A percentile compares a stretch with the other conserved stretches of the same genome.
Conservation (phyloP, 2,113 vertebrate genomes). For the Oostethus manadensis region DNA sequence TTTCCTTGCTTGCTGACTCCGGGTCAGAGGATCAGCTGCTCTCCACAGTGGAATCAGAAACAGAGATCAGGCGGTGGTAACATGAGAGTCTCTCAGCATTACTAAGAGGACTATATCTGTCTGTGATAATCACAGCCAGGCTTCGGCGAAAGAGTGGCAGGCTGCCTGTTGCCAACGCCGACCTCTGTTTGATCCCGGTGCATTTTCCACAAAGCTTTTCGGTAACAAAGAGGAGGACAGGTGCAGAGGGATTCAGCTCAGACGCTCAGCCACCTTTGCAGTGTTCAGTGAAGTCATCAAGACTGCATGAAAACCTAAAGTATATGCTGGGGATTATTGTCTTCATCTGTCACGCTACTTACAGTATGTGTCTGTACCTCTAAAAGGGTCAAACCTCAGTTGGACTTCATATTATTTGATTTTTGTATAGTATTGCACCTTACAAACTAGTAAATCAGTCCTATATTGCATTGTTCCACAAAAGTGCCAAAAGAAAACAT, state of each 20-base stretch:
- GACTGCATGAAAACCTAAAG: not conserved
- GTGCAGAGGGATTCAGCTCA: conserved; percentile 21
- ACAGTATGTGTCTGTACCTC: no score
- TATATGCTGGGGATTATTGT: not conserved
- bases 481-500: no score
- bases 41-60: conserved; percentile 40
- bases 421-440: no score
- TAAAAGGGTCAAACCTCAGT: no score
- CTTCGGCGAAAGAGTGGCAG: conserved; percentile 36
- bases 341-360: no score
- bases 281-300: not conserved
- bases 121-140: conserved; percentile 58
- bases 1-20: conserved; percentile 17
- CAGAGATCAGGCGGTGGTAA: conserved; percentile 47
- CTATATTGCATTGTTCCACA: no score
- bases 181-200: conserved; percentile 45
- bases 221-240: conserved; percentile 38
- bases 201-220: conserved; percentile 43
- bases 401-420: no score
- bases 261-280: conserved; percentile 7
- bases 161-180: conserved; percentile 27
- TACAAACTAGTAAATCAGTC: no score
- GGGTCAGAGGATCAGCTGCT: conserved; percentile 42
- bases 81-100: conserved; percentile 47
- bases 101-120: conserved; percentile 59